Evolutionary conservation across 2,113 vertebrate genomes (phyloP), one percentile per base, ranked within the genome.

Genomic region (Bolborhynchus lineola): DNA sequence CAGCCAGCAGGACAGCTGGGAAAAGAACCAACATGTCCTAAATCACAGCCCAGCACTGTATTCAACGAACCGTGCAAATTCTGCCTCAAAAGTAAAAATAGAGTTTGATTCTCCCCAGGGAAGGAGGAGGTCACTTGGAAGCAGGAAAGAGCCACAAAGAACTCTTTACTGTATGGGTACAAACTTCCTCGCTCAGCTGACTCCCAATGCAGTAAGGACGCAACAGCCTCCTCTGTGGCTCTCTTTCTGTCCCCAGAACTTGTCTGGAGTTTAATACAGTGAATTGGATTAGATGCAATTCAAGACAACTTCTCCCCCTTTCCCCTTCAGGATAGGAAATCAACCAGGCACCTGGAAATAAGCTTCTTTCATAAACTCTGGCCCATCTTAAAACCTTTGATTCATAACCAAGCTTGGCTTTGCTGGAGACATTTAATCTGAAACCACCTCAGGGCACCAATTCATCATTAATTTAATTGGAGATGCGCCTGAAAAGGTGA

Each of bases 381-480:
- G 69, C 84, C 68, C 69, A 49, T 87, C 77, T 91, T 94, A 94
- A 97, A 92, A 78, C 13, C 50, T 62, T 46, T 86, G 52, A 86
- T 92, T 95, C 74, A 95, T 92, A 93, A 94, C 26, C 77, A 79
- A 86, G 72, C 52, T 72, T 89, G 46, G 47, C 62, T 92, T 83
- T 87, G 80, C 55, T 78, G 65, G 25, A 95, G 76, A 83, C 57
- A 91, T 88, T 97, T 93, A 84, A 95, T 94, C 83, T 93, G 95
- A 95, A 96, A 91, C 90, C 57, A 76, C 88, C 88, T 93, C 76
- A 52, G 82, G 92, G 76, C 82, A 94, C 18, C 69, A 84, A 96
- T 94, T 94, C 94, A 94, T 90, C 90, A 84, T 89, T 94, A 92
- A 90, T 96, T 96, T 95, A 96, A 96, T 79, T 96, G 96, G 95